A percentile compares a stretch with the other conserved stretches of the same genome.
Conservation (phyloP, 2,113 vertebrate genomes). For the Gobiocypris rarus region DNA sequence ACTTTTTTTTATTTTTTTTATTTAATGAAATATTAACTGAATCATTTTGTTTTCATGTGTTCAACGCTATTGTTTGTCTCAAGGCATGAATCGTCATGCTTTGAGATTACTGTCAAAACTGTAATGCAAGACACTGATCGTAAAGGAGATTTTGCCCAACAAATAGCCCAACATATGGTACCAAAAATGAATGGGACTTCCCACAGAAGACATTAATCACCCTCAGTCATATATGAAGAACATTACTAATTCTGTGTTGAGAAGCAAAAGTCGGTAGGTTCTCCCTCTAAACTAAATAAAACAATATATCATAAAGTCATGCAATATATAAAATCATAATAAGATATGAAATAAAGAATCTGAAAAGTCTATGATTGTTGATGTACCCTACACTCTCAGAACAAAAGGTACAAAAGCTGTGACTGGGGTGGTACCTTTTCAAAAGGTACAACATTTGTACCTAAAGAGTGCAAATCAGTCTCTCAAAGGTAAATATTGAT, state of each 20-base stretch:
- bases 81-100: conserved; percentile 5
- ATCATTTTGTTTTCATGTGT: not conserved
- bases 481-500: no score
- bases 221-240: conserved; percentile 1
- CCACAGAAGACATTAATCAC: not conserved
- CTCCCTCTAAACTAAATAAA: not conserved
- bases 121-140: not conserved
- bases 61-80: not conserved
- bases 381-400: not conserved
- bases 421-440: no score
- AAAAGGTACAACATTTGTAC: no score
- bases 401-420: no score
- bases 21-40: not conserved
- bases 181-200: conserved; percentile 3
- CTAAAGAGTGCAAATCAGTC: no score
- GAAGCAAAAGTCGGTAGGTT: not conserved
- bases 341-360: not conserved
- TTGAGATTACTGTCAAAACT: conserved; percentile 5
- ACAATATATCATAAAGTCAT: not conserved
- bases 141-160: not conserved
- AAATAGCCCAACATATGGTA: not conserved
- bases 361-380: not conserved
- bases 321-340: not conserved
- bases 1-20: not conserved
- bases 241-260: not conserved